Conservation (phyloP, 2,797 vertebrate species). For the Phyllotis vaccarum region DNA sequence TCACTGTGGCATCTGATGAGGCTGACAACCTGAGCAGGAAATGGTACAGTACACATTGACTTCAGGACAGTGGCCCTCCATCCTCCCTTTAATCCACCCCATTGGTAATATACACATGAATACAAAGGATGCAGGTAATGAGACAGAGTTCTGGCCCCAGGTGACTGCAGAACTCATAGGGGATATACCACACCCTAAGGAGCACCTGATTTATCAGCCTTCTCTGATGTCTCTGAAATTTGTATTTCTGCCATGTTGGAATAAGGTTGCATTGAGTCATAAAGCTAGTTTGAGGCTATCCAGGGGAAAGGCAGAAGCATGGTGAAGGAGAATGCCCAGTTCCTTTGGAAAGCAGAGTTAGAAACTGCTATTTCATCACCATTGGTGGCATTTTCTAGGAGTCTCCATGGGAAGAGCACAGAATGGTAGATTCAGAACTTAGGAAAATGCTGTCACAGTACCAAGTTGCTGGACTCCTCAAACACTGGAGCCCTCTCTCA, state of each 20-base stretch:
- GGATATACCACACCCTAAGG: neutral
- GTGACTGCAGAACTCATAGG: neutral
- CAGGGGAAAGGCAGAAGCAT: neutral
- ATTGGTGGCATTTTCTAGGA: neutral
- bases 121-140: neutral
- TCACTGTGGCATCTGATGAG: too few species aligned
- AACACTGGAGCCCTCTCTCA: neutral
- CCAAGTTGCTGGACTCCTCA: neutral
- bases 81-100: neutral
- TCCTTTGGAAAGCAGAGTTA: conserved; percentile 13
- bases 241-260: neutral
- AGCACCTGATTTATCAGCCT: neutral
- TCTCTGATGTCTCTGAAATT: conserved; percentile 8
- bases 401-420: neutral
- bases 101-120: neutral
- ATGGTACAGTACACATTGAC: neutral
- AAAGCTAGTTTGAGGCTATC: neutral
- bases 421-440: neutral
- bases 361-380: neutral
- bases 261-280: neutral
- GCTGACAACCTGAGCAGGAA: neutral
- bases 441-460: neutral
- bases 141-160: neutral
- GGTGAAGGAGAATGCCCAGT: neutral
- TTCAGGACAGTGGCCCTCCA: neutral